Conservation (phyloP, 2,888 invertebrate genomes). For the Automeris io region DNA sequence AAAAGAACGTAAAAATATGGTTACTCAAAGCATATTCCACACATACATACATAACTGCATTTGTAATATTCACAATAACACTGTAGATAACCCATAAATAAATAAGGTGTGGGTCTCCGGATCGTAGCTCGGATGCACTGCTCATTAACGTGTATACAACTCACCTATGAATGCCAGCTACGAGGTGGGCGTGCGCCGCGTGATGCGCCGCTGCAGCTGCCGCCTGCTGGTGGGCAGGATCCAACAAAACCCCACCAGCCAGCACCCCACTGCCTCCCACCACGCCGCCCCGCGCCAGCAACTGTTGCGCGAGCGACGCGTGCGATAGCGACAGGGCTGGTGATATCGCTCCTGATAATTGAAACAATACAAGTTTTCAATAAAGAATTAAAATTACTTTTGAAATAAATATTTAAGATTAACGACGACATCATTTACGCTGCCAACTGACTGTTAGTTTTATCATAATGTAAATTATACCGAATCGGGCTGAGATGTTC, state of each 20-base stretch:
- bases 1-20: no score
- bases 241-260: conserved; percentile 58
- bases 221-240: conserved; percentile 69
- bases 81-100: no score
- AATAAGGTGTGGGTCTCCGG: no score
- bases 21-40: no score
- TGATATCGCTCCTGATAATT: conserved; percentile 83
- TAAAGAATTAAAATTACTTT: conserved; percentile 14
- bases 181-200: conserved; percentile 82
- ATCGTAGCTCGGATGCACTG: no score
- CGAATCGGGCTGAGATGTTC: no score
- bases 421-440: no score
- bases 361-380: conserved; percentile 5
- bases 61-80: no score
- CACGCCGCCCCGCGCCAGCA: conserved; percentile 59
- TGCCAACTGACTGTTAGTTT: no score
- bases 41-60: no score
- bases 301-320: conserved; percentile 68
- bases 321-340: conserved; percentile 84
- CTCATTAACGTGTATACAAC: conserved; percentile 7
- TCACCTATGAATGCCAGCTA: conserved; percentile 80
- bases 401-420: no score
- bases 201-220: conserved; percentile 70
- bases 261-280: conserved; percentile 65
- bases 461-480: no score